Percentiles rank a stretch among this genome's conserved stretches.
phyloP scores from a whole-genome alignment of 2,113 vertebrate species.

The Anser cygnoides region DNA sequence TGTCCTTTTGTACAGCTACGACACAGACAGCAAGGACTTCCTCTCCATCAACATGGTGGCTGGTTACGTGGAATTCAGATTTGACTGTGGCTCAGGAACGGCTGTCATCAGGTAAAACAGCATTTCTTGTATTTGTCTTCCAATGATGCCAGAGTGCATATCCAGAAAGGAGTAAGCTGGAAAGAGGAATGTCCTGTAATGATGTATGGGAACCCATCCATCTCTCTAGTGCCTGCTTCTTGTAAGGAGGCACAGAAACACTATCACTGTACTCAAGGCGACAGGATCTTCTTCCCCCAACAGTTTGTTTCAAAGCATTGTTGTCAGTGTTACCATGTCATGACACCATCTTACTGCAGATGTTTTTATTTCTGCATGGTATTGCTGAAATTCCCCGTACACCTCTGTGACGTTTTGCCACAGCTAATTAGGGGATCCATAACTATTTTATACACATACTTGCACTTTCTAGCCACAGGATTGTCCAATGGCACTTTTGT shows the following conservation, averaged over 20 bases:
- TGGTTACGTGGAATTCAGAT: constrained; percentile 90
- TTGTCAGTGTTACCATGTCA: not conserved
- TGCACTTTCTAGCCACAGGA: not conserved
- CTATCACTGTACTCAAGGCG: too few relatives aligned
- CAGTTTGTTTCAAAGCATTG: not conserved
- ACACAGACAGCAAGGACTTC: constrained; percentile 89
- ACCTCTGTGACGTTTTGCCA: not conserved
- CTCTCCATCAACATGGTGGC: constrained; percentile 86
- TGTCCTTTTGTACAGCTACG: constrained; percentile 91
- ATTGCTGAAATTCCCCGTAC: not conserved
- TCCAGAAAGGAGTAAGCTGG: not conserved
- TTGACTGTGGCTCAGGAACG: constrained; percentile 95
- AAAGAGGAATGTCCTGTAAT: not conserved
- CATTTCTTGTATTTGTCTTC: not conserved
- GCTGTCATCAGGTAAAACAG: constrained; percentile 86
- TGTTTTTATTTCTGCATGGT: not conserved
- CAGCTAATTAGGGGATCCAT: not conserved
- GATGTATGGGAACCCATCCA: not conserved
- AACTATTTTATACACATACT: not conserved
- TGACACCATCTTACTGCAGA: not conserved
- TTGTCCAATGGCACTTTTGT: not conserved
- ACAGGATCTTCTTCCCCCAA: not conserved
- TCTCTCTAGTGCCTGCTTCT: not conserved
- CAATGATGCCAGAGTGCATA: not conserved
- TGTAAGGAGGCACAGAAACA: not conserved